A percentile compares a stretch with the other conserved stretches of the same genome.
Evolutionary conservation across 2,888 invertebrate genomes (phyloP).

Genomic region (Aphrophora alni): DNA sequence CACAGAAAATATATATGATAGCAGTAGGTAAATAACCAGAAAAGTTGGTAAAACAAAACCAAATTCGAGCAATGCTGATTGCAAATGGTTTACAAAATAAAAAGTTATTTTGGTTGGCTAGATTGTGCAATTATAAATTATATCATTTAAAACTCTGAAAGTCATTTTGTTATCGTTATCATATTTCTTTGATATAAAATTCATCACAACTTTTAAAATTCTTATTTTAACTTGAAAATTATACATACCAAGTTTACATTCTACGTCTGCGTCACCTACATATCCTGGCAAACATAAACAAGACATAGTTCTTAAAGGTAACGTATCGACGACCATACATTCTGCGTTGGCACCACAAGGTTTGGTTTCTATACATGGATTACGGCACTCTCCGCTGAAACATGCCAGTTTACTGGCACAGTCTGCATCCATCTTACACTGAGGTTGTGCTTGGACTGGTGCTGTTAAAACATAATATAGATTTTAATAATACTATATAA

Average conservation of each 20-base stretch:
- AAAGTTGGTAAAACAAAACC: too few relatives aligned
- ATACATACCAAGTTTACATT: conserved; percentile 77
- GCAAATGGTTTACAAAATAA: too few relatives aligned
- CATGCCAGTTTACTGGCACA: conserved; percentile 88
- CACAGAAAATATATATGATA: too few relatives aligned
- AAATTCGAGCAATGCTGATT: too few relatives aligned
- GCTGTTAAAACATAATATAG: conserved; percentile 53
- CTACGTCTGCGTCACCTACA: conserved; percentile 84
- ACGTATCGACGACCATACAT: conserved; percentile 83
- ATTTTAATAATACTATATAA: background rate
- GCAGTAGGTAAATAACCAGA: too few relatives aligned
- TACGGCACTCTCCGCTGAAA: conserved; percentile 77
- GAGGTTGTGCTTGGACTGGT: conserved; percentile 61
- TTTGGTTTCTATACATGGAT: conserved; percentile 77
- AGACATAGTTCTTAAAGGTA: conserved; percentile 86
- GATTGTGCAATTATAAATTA: too few relatives aligned
- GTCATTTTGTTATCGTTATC: too few relatives aligned
- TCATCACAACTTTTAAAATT: too few relatives aligned
- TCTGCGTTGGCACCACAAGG: conserved; percentile 83
- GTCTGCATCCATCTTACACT: conserved; percentile 81
- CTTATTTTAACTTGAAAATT: too few relatives aligned
- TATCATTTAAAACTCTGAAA: too few relatives aligned
- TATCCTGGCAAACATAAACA: conserved; percentile 85
- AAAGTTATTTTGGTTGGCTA: too few relatives aligned
- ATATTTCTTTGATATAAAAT: too few relatives aligned